Percentiles rank a stretch among this genome's conserved stretches.
phyloP scores from a whole-genome alignment of 2,113 vertebrate genomes.

The Grammomys surdaster region DNA sequence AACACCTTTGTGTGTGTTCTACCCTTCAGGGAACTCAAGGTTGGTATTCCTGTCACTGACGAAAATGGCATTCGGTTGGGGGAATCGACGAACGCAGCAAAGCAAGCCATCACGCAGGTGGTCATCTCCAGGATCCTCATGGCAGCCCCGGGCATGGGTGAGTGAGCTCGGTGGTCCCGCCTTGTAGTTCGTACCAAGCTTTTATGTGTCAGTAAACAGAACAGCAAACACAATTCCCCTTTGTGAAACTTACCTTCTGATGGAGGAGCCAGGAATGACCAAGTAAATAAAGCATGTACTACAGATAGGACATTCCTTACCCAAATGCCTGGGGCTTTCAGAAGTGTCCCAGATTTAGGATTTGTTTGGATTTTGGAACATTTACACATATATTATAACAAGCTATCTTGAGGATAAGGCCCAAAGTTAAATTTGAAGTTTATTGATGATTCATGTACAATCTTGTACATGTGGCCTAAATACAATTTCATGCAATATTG shows the following conservation, averaged over 20 bases:
- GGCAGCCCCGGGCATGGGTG: conserved; percentile 99
- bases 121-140: conserved; percentile 98
- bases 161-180: conserved; percentile 34
- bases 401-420: background rate
- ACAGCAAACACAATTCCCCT: background rate
- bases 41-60: conserved; percentile 95
- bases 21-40: conserved; percentile 92
- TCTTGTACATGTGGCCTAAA: background rate
- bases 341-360: background rate
- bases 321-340: background rate
- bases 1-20: background rate
- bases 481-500: background rate
- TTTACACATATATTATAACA: background rate
- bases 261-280: background rate
- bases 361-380: background rate
- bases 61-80: conserved; percentile 95
- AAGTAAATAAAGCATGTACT: background rate
- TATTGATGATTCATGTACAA: background rate
- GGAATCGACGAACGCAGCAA: conserved; percentile 95
- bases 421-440: background rate
- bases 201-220: background rate
- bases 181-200: accelerated
- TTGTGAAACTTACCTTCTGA: background rate
- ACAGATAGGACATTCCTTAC: background rate
- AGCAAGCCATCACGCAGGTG: conserved; percentile 97